Base-by-base conservation (phyloP, 2,113 vertebrate species). In the Psittacula cyanocephala region DNA sequence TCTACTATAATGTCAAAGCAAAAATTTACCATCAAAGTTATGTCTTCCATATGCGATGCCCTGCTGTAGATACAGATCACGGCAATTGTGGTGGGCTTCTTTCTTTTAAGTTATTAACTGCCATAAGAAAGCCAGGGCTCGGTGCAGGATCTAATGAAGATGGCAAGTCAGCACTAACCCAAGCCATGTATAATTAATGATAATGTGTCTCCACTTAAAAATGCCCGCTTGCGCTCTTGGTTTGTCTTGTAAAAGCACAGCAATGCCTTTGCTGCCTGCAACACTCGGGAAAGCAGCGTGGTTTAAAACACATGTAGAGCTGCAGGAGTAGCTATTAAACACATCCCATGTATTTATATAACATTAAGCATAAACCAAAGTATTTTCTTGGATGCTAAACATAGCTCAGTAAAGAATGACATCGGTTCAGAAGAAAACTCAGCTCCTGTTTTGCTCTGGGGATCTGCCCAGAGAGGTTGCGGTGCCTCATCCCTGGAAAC, bases 1-100 rank as follows among this genome's bases (percentile, higher is more conserved):
- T 94, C 81, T 68, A 27, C 69, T 86, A 27, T 72, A 91, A 92
- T 76, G 91, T 92, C 95, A 92, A 94, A 94, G 91, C 90, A 84
- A 92, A 96, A 91, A 94, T 96, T 94, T 79, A 72, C 77, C 31
- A 19, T 76, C 74, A 70, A 55, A 52, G 68, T 86, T 94, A 94
- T 84, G 69, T 44, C 72, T 96, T 97, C 95, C 96, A 95, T 60
- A 93, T 97, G 94, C 5, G 8, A 47, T 83, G 84, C 59, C 44
- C 64, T 29, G 49, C 64, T 50, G 67, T 10, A 83, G 49, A 62
- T 57, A 65, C 0, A 70, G 52, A 86, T 55, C 27, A 10, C 3
- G 3, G 64, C 57, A 80, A 44, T 37, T 4, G 14, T 19, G 46
- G 31, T 28, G 31, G 71, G 23, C 70, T 93, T 52, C 41, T 65